These are phyloP conservation scores for Acanthosepion pharaonis DNA, from an alignment of 2,888 invertebrate species.

Conservation along the genomic window DNA sequence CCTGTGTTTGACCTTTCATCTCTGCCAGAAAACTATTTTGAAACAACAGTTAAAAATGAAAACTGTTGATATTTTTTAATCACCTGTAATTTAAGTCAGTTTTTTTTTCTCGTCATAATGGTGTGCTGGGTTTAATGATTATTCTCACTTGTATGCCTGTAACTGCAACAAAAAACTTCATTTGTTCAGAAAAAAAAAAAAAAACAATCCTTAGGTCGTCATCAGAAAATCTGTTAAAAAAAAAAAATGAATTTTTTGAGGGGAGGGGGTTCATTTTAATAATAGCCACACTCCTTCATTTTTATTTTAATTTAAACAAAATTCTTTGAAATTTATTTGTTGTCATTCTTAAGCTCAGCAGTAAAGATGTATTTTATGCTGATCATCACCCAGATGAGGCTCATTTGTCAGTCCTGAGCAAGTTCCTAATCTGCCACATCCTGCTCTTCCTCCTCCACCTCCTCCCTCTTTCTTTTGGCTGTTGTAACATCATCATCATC, in stretches of 20 bases:
- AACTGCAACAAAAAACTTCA: neutral
- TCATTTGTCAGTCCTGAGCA: no score
- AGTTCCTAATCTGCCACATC: neutral
- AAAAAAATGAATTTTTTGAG: neutral
- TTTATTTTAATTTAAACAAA: neutral
- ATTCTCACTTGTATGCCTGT: neutral
- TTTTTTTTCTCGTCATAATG: neutral
- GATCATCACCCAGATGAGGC: neutral
- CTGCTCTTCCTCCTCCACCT: neutral
- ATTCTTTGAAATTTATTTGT: neutral
- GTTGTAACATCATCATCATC: conserved; percentile 9
- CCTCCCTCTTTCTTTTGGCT: neutral
- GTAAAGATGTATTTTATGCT: neutral
- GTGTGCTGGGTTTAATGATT: neutral
- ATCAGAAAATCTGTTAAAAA: neutral
- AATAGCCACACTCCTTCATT: conserved; percentile 18
- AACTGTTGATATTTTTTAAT: neutral
- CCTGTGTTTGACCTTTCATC: neutral
- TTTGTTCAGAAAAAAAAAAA: neutral
- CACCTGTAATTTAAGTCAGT: neutral
- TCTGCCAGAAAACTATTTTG: neutral
- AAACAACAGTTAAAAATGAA: neutral
- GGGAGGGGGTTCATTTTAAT: neutral
- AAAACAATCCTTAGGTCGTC: neutral
- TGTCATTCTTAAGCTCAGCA: neutral